These are phyloP conservation scores for Tinea pellionella DNA, from an alignment of 2,888 invertebrate species.

Conservation along the genomic window DNA sequence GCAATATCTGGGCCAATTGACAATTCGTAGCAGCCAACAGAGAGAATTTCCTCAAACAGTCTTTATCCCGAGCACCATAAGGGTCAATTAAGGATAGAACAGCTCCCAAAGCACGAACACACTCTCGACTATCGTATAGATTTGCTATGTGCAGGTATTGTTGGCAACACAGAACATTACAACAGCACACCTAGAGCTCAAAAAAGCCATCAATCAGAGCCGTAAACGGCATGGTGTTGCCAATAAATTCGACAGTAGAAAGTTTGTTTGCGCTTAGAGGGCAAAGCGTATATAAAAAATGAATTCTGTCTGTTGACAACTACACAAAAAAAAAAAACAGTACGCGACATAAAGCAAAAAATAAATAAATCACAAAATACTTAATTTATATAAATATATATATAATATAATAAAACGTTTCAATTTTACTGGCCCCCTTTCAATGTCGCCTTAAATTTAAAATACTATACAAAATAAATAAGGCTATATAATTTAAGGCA, in stretches of 20 bases:
- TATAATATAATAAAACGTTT: background rate
- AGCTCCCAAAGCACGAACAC: too few species aligned
- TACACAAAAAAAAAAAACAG: background rate
- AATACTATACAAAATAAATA: conserved; percentile 2
- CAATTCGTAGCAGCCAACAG: background rate
- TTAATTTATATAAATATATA: background rate
- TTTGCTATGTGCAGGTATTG: too few species aligned
- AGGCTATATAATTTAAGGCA: conserved; percentile 2
- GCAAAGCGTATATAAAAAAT: too few species aligned
- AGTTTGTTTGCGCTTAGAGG: too few species aligned
- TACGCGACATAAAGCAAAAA: background rate
- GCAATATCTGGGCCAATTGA: background rate
- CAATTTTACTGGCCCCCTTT: conserved; percentile 4
- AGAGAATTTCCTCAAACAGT: background rate
- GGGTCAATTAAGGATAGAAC: background rate
- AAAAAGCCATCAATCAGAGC: too few species aligned
- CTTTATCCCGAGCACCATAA: background rate
- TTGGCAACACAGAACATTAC: too few species aligned
- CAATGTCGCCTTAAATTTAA: background rate
- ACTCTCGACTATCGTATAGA: too few species aligned
- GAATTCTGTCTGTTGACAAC: background rate
- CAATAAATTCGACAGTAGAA: too few species aligned
- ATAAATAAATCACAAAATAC: background rate
- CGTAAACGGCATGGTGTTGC: too few species aligned
- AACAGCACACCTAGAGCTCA: too few species aligned